Conservation (phyloP, 2,113 vertebrate species). For the Mesitornis unicolor region DNA sequence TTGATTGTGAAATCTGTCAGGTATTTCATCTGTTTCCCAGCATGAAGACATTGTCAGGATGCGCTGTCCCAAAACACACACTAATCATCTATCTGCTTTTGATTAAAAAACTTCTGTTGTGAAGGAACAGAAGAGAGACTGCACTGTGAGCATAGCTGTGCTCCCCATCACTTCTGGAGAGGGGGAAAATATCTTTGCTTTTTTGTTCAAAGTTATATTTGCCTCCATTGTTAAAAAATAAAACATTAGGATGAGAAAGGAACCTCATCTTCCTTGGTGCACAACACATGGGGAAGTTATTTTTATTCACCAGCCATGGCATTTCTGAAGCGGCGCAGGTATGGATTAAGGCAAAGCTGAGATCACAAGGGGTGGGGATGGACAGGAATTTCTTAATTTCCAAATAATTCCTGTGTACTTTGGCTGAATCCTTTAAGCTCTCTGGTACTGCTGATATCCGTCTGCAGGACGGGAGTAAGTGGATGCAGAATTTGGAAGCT, state of each 20-base stretch:
- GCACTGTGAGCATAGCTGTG: accelerated
- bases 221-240: not conserved
- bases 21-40: conserved; percentile 30
- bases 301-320: not conserved
- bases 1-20: not conserved
- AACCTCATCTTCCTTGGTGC: not conserved
- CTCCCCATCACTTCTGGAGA: not conserved
- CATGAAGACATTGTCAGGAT: not conserved
- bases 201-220: not conserved
- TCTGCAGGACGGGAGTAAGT: not conserved
- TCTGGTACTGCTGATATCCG: not conserved
- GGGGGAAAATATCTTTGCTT: not conserved
- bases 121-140: not conserved
- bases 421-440: conserved; percentile 1
- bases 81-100: conserved; percentile 34
- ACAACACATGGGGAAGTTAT: not conserved
- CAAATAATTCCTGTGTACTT: not conserved
- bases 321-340: not conserved
- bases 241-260: not conserved
- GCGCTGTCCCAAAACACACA: not conserved
- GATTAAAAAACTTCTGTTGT: conserved; percentile 27
- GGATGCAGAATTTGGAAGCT: not conserved
- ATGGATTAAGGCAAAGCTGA: not conserved
- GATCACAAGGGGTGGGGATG: not conserved
- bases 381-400: conserved; percentile 1